A percentile compares a stretch with the other conserved stretches of the same genome.
Evolutionary conservation across 1,140 invertebrate genomes (phyloP).

Genomic region (Cecropterus lyciades): DNA sequence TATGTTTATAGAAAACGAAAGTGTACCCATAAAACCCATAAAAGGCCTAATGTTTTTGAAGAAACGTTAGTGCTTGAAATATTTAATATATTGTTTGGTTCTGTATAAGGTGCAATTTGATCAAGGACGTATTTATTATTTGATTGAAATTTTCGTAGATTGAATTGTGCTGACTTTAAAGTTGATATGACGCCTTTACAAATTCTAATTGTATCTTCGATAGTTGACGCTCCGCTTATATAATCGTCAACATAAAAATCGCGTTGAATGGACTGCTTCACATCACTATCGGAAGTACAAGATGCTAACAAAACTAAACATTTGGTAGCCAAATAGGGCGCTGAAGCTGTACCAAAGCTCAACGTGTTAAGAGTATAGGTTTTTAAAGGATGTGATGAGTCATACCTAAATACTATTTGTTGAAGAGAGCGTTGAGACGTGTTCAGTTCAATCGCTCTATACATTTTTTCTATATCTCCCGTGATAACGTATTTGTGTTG

Average conservation of each 20-base stretch:
- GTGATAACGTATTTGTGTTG: conserved; percentile 52
- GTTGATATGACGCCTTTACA: conserved; percentile 21
- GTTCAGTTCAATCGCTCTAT: conserved; percentile 22
- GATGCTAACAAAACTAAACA: conserved; percentile 52
- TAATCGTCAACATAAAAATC: conserved; percentile 81
- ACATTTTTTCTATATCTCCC: conserved; percentile 62
- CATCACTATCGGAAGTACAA: background rate
- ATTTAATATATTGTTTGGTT: no score
- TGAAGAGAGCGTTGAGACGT: conserved; percentile 30
- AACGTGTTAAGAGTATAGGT: conserved; percentile 62
- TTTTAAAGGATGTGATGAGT: conserved; percentile 28
- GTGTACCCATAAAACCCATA: no score
- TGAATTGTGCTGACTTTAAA: conserved; percentile 32
- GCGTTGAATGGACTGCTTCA: conserved; percentile 43
- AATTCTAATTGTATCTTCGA: background rate
- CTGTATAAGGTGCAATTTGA: no score
- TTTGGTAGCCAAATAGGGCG: conserved; percentile 61
- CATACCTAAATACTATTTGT: conserved; percentile 23
- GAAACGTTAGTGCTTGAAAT: no score
- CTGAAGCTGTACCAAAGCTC: conserved; percentile 68
- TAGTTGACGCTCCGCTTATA: conserved; percentile 53
- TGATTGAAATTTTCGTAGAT: conserved; percentile 41
- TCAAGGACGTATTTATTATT: conserved; percentile 32
- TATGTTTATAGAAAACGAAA: no score
- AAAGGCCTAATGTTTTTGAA: no score